These are phyloP conservation scores for Cryptomyrus ogoouensis DNA, from an alignment of 2,113 vertebrate genomes.

Conservation along the genomic window DNA sequence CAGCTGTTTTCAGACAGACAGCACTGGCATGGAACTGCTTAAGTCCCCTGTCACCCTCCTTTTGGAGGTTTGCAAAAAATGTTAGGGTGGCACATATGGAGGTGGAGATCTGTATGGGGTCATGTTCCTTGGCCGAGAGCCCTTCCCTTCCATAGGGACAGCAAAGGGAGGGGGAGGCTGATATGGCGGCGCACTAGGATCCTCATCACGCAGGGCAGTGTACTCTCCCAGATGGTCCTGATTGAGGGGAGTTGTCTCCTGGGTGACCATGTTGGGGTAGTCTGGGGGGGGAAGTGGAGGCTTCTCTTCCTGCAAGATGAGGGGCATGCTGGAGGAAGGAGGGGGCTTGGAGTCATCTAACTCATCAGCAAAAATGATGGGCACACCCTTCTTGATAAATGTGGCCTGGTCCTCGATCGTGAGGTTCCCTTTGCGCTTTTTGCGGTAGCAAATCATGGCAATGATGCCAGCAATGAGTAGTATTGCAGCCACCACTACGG, in stretches of 20 bases:
- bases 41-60: conserved; percentile 52
- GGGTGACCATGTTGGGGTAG: conserved; percentile 84
- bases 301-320: conserved; percentile 95
- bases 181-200: conserved; percentile 88
- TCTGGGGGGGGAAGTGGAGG: conserved; percentile 87
- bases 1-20: conserved; percentile 42
- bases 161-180: conserved; percentile 92
- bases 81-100: conserved; percentile 93
- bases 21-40: conserved; percentile 65
- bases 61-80: conserved; percentile 34
- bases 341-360: conserved; percentile 93
- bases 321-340: conserved; percentile 88
- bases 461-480: conserved; percentile 88
- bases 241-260: conserved; percentile 82
- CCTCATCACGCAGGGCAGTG: conserved; percentile 83
- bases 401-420: conserved; percentile 95
- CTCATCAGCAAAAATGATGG: conserved; percentile 94
- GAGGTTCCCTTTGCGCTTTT: conserved; percentile 91
- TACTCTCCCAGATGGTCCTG: conserved; percentile 88
- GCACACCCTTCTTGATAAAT: conserved; percentile 95
- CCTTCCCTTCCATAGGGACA: conserved; percentile 87
- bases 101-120: conserved; percentile 92
- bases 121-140: conserved; percentile 97
- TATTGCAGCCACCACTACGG: conserved; percentile 87
- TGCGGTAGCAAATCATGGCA: conserved; percentile 94